These are phyloP conservation scores for Phortica variegata DNA, from an alignment of 1,140 invertebrate genomes.

Conservation along the genomic window DNA sequence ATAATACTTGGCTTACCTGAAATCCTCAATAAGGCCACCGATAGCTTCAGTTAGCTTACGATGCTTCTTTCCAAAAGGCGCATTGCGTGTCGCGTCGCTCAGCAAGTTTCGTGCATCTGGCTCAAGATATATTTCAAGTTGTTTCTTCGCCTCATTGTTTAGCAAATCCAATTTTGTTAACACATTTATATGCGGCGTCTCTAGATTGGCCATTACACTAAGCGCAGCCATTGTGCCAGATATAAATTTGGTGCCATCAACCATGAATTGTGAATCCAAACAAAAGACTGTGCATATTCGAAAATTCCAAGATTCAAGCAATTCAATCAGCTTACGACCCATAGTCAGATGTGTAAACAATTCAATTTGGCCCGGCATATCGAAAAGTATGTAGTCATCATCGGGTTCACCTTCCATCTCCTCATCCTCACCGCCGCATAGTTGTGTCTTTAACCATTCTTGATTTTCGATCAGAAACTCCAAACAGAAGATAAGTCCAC, in stretches of 20 bases:
- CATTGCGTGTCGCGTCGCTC: conserved; percentile 60
- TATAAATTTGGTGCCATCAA: conserved; percentile 93
- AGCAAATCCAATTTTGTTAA: conserved; percentile 95
- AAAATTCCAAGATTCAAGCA: conserved; percentile 87
- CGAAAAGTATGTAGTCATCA: conserved; percentile 96
- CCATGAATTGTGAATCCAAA: conserved; percentile 95
- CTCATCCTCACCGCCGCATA: conserved; percentile 62
- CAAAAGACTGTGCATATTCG: conserved; percentile 89
- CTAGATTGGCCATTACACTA: conserved; percentile 95
- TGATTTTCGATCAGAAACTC: conserved; percentile 91
- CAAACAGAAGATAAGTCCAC: conserved; percentile 94
- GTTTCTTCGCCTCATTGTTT: conserved; percentile 75
- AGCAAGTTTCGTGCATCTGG: conserved; percentile 79
- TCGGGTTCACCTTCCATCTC: conserved; percentile 61
- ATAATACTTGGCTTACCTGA: conserved; percentile 37
- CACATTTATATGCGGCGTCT: conserved; percentile 92
- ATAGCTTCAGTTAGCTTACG: conserved; percentile 75
- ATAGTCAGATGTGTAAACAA: conserved; percentile 94
- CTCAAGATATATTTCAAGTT: conserved; percentile 81
- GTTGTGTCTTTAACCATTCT: conserved; percentile 86
- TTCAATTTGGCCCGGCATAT: conserved; percentile 99
- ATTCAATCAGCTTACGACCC: conserved; percentile 78
- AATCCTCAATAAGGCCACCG: conserved; percentile 86
- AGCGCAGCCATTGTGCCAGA: conserved; percentile 92
- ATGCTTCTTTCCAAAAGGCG: conserved; percentile 76